Evolutionary conservation across 1,140 invertebrate genomes (phyloP).

Genomic region (Polypedilum vanderplanki): DNA sequence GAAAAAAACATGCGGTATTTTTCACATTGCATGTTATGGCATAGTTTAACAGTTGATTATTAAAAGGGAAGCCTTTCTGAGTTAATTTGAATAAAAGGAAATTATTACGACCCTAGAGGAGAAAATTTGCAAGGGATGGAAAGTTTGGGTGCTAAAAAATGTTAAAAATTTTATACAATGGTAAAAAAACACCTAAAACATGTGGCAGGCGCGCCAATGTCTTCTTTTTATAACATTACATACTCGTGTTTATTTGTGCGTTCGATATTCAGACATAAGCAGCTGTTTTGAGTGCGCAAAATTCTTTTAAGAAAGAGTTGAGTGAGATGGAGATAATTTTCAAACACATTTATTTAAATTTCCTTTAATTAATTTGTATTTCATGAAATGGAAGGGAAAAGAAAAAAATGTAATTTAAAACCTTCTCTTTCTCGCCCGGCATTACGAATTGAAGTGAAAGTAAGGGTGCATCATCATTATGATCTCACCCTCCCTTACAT

Average conservation of each 20-base stretch:
- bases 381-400: neutral
- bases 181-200: constrained; percentile 22
- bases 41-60: constrained; percentile 28
- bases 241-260: no score
- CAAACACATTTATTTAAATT: no score
- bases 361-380: no score
- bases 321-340: no score
- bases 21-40: constrained; percentile 1
- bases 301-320: neutral
- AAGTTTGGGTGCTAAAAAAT: no score
- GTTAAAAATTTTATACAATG: neutral
- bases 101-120: neutral
- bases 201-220: constrained; percentile 9
- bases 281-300: constrained; percentile 4
- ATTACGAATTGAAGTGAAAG: neutral
- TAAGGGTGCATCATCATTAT: no score
- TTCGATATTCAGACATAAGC: neutral
- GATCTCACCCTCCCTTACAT: neutral
- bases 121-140: no score
- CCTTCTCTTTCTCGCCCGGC: neutral
- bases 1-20: neutral
- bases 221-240: no score
- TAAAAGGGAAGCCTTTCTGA: neutral
- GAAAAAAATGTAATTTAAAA: neutral
- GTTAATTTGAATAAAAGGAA: constrained; percentile 25